These are phyloP conservation scores for Chloroceryle amazona DNA, from an alignment of 2,797 vertebrate genomes.

Conservation along the genomic window DNA sequence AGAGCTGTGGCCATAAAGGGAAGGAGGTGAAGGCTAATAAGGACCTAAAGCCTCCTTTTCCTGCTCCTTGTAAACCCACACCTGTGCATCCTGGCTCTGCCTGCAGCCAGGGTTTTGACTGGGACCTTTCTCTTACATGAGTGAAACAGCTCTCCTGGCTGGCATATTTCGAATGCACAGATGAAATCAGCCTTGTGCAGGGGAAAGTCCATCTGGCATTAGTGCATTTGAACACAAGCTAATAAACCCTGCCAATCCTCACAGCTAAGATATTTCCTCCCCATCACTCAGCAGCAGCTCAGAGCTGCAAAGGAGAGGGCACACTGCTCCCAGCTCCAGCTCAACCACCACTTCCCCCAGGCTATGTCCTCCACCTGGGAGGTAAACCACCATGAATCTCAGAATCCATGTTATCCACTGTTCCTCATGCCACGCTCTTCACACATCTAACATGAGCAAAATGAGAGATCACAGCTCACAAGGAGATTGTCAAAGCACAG, in stretches of 20 bases:
- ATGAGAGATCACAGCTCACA: not conserved
- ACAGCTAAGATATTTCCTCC: constrained; percentile 26
- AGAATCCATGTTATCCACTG: not conserved
- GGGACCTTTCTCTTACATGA: not conserved
- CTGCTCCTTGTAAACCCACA: constrained; percentile 49
- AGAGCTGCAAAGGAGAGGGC: not conserved
- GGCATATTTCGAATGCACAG: not conserved
- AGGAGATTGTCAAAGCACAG: not conserved
- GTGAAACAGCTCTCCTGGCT: not conserved
- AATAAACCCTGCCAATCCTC: constrained; percentile 4
- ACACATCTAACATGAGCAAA: not conserved
- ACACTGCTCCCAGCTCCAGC: not conserved
- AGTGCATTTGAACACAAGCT: not conserved
- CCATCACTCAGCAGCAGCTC: constrained; percentile 8
- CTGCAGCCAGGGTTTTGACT: not conserved
- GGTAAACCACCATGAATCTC: not conserved
- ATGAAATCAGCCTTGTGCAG: not conserved
- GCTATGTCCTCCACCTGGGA: not conserved
- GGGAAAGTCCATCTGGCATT: not conserved
- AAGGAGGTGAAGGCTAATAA: not conserved
- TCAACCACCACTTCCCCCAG: not conserved
- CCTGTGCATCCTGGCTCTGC: not conserved
- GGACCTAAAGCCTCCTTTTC: not conserved
- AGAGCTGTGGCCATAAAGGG: not conserved
- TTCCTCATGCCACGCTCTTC: not conserved